Base-by-base conservation (phyloP, 2,888 invertebrate species). In the Yponomeuta cagnagella region DNA sequence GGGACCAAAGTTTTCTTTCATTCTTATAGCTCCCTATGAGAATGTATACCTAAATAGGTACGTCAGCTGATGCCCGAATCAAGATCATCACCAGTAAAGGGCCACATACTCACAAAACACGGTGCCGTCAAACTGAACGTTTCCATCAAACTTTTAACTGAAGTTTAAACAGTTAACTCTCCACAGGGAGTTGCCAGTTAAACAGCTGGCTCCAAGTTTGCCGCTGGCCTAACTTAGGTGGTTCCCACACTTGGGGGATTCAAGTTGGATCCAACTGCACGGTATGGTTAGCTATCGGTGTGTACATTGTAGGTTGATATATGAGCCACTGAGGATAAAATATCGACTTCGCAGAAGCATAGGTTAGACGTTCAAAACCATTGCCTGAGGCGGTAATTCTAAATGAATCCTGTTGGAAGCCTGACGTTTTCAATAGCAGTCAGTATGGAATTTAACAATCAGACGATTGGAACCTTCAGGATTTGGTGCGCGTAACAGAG, bases 131-230 rank as follows among this genome's bases (percentile, higher is more conserved):
- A 58, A 58, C 52, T 58, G 12, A 58, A 58, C 52, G 52, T 58
- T 58, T 52, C 52, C 52, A 15, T 58, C 52, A 58, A 58, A 58
- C 52, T 58, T 58, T 58, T 58, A 58, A 58, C 15, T 58, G 52
- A 58, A 58, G 52, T 58, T 58, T 58, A 58, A 15, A 58, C 52
- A 58, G 52, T 58, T 58, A 58, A 58, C 52, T 58, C 6, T 15
- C 52, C 5, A 58, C 52, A 12, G 52, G 52, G 52, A 58, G 15
- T 58, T 58, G 15, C 52, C 52, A 58, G 52, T 58, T 58, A 58
- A 58, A 58, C 52, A 58, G 52, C 52, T 58, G 52, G 52, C 52
- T 58, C 52, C 52, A 58, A 58, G 52, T 58, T 58, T 15, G 52
- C 52, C 15, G 52, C 52, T 58, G 15, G 52, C 52, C 52, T 58